Base-by-base conservation (phyloP, 2,797 vertebrate genomes). In the Gouania willdenowi region DNA sequence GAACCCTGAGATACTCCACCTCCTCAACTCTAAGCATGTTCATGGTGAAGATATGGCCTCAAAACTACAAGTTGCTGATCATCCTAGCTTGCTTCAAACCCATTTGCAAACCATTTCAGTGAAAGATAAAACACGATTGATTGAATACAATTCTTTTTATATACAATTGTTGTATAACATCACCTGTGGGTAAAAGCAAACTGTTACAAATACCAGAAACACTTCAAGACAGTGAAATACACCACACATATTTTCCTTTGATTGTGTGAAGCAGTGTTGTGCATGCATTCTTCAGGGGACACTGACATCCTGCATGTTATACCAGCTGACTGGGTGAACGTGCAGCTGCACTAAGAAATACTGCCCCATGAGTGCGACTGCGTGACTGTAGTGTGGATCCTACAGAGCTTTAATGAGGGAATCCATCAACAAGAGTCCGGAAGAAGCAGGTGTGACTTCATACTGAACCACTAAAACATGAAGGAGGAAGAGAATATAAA, bases 341-440 rank as follows among this genome's bases (percentile, higher is more conserved):
- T 31, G 71, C 81, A 82, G 81, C 82, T 83, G 72, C 56, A 26
- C 26, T 2, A 26, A 5, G 53, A 19, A 29, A 68, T 37, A 36
- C 44, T 32, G 60, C 36, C 57, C n/a, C 62, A 42, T 12, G 39
- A 66, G 41, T 55, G 51, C 37, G 53, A 66, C 72, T 62, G 66
- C 33, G 5, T 67, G 67, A 55, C 60, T 42, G 46, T 5, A 22
- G 42, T 42, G 46, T 5, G 22, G 42, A 54, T 47, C 70, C 66
- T 38, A 63, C 60, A 20, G 71, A 64, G 77, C 40, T 3, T 0
- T 77, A 79, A 75, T 75, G 67, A 70, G 72, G 58, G 53, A 72
- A 75, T 81, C 71, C 64, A 81, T 80, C 75, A 84, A 73, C 75
- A 75, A 42, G 3, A 3, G 16, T 41, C 58, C 45, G 40, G 36